These are phyloP conservation scores for Aphaenogaster rudis DNA, from an alignment of 1,140 invertebrate species.

Conservation along the genomic window DNA sequence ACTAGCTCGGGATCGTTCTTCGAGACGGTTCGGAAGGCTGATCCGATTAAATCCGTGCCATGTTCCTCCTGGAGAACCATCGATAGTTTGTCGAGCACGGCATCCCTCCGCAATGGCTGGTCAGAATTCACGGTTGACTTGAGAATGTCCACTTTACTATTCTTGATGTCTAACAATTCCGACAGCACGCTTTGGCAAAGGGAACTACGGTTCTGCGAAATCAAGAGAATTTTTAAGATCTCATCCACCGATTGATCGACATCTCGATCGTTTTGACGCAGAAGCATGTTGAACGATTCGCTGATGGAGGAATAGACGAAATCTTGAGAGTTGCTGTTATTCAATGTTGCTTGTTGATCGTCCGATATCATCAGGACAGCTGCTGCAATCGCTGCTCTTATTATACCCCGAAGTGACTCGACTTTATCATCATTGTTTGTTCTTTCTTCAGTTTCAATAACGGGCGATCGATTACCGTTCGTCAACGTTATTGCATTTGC, in stretches of 20 bases:
- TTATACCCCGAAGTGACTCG: conserved; percentile 87
- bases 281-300: conserved; percentile 82
- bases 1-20: conserved; percentile 88
- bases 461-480: conserved; percentile 77
- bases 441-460: conserved; percentile 60
- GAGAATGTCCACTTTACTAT: conserved; percentile 88
- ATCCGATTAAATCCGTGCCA: conserved; percentile 86
- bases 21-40: conserved; percentile 89
- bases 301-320: conserved; percentile 88
- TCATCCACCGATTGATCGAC: conserved; percentile 86
- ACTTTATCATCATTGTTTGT: conserved; percentile 73
- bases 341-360: conserved; percentile 82
- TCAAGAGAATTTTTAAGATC: conserved; percentile 85
- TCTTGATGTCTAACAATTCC: conserved; percentile 79
- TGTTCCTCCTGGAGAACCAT: conserved; percentile 88
- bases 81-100: conserved; percentile 88
- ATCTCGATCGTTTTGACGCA: conserved; percentile 83
- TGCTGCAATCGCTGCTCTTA: conserved; percentile 88
- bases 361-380: conserved; percentile 86
- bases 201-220: conserved; percentile 80
- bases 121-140: conserved; percentile 88
- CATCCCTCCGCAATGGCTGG: conserved; percentile 86
- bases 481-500: conserved; percentile 58
- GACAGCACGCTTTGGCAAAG: conserved; percentile 80
- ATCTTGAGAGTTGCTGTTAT: conserved; percentile 86